Percentiles rank a stretch among this genome's conserved stretches.
Conservation (phyloP, 2,797 vertebrate genomes). For the Eulemur mongoz region DNA sequence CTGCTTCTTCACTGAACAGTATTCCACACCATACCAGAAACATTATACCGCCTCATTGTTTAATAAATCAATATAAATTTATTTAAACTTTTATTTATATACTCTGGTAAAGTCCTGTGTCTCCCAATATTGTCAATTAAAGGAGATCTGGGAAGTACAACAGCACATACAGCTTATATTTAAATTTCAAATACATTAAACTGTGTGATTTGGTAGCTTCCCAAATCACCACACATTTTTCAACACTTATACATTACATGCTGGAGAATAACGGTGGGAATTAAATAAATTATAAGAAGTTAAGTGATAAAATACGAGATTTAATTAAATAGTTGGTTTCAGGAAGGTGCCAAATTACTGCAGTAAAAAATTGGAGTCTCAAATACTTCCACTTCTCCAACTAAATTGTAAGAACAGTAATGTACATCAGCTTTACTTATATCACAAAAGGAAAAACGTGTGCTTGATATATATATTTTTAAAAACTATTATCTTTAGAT, state of each 20-base stretch:
- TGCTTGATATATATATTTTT: background rate
- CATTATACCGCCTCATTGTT: background rate
- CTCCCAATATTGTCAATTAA: background rate
- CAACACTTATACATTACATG: background rate
- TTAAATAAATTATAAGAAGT: background rate
- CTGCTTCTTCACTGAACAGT: background rate
- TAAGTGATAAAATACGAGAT: background rate
- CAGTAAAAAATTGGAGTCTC: background rate
- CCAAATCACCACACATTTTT: background rate
- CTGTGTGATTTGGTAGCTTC: background rate
- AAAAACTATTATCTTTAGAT: background rate
- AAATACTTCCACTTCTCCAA: background rate
- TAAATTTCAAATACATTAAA: slow-evolving; percentile 9
- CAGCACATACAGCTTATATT: background rate
- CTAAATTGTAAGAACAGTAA: background rate
- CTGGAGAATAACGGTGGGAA: background rate
- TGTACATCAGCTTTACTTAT: background rate
- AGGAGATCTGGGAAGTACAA: background rate
- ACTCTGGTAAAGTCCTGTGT: background rate
- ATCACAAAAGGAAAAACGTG: background rate
- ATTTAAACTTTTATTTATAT: background rate
- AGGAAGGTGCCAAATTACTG: background rate
- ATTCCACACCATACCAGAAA: background rate
- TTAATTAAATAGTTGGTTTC: background rate
- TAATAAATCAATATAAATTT: background rate